Percentiles rank a stretch among this genome's conserved stretches.
phyloP scores from a whole-genome alignment of 1,140 invertebrate species.

The Trichomalopsis sarcophagae region DNA sequence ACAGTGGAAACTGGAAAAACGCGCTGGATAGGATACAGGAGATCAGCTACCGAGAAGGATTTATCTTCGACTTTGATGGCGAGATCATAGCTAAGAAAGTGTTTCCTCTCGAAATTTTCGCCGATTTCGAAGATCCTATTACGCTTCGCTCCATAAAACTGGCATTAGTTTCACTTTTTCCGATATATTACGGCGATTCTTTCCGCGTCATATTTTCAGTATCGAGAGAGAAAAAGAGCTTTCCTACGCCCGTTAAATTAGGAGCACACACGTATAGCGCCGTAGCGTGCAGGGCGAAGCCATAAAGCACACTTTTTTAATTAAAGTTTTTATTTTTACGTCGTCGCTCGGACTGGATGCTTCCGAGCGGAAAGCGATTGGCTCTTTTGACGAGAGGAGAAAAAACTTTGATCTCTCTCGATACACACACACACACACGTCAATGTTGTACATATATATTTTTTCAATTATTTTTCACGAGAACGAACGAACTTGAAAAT shows the following conservation, averaged over 20 bases:
- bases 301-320: not conserved
- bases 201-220: not conserved
- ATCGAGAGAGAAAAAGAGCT: not conserved
- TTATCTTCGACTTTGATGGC: too few relatives aligned
- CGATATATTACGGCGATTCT: not conserved
- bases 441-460: too few relatives aligned
- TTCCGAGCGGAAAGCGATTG: not conserved
- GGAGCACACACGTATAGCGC: not conserved
- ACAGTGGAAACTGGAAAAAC: too few relatives aligned
- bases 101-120: too few relatives aligned
- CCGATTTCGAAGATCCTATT: too few relatives aligned
- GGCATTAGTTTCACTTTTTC: not conserved
- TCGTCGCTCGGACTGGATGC: not conserved
- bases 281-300: not conserved
- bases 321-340: slow-evolving; percentile 2
- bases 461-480: too few relatives aligned
- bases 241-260: not conserved
- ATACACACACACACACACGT: too few relatives aligned
- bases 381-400: not conserved
- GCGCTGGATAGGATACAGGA: too few relatives aligned
- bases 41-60: not conserved
- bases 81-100: too few relatives aligned
- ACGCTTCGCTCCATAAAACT: not conserved
- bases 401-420: not conserved
- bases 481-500: too few relatives aligned